phyloP scores from a whole-genome alignment of 2,797 vertebrate species.

The Anabacerthia variegaticeps region DNA sequence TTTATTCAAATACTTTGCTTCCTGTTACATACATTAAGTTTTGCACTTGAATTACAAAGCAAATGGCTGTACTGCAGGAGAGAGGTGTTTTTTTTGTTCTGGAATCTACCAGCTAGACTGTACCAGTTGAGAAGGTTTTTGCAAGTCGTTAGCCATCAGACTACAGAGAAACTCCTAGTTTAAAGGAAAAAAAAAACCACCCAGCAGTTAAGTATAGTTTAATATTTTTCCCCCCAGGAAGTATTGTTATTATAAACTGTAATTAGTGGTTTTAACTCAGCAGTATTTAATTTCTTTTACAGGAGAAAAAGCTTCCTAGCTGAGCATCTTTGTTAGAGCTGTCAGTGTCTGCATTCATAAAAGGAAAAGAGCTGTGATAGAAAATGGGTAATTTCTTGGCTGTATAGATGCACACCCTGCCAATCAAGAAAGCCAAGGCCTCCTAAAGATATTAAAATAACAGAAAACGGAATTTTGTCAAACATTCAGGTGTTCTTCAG shows the following conservation, averaged over 20 bases:
- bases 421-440: conserved; percentile 53
- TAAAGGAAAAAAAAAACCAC: neutral
- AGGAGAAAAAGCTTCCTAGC: conserved; percentile 37
- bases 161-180: conserved; percentile 44
- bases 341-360: conserved; percentile 40
- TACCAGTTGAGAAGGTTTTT: conserved; percentile 37
- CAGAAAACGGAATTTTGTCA: conserved; percentile 52
- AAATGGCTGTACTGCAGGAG: neutral
- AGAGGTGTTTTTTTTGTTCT: neutral
- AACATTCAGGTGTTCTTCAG: conserved; percentile 58
- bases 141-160: conserved; percentile 8
- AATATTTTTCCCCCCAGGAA: conserved; percentile 12
- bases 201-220: conserved; percentile 66
- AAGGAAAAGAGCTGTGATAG: conserved; percentile 36
- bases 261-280: conserved; percentile 69
- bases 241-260: conserved; percentile 68
- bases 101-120: neutral
- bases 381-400: conserved; percentile 63
- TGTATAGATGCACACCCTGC: conserved; percentile 16
- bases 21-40: neutral
- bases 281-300: conserved; percentile 38
- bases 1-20: neutral
- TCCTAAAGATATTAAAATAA: conserved; percentile 53
- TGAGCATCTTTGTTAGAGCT: conserved; percentile 61
- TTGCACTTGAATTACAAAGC: neutral